phyloP scores from a whole-genome alignment of 2,113 vertebrate genomes.

The Charina bottae region DNA sequence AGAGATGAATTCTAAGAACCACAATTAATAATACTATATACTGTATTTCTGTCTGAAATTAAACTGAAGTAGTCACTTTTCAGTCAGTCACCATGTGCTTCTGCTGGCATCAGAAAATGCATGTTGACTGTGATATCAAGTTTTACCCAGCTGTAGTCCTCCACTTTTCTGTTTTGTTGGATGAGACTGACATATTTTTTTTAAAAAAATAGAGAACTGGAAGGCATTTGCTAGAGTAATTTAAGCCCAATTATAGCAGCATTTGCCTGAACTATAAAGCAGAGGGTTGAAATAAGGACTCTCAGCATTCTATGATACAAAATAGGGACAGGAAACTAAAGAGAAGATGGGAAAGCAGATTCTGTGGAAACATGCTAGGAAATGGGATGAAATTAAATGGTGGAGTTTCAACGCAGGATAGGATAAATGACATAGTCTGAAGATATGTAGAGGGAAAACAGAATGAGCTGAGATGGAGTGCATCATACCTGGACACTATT shows the following conservation, averaged over 20 bases:
- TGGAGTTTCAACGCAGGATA: not conserved
- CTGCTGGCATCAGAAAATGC: not conserved
- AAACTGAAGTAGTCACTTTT: not conserved
- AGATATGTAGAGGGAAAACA: not conserved
- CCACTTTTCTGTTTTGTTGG: not conserved
- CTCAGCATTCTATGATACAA: not conserved
- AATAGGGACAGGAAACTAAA: not conserved
- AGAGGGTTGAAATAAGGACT: not conserved
- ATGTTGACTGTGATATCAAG: not conserved
- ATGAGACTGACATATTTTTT: not conserved
- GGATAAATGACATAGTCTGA: not conserved
- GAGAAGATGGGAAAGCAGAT: too few species aligned
- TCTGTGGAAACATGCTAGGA: not conserved
- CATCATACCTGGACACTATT: not conserved
- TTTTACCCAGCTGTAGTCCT: not conserved
- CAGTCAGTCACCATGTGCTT: not conserved
- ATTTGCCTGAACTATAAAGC: not conserved
- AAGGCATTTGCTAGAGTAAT: not conserved
- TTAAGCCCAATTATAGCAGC: not conserved
- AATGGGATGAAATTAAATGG: not conserved
- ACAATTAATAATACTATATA: not conserved
- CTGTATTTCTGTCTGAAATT: not conserved
- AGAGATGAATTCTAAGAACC: not conserved
- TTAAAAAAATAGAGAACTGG: not conserved
- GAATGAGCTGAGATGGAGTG: not conserved